Evolutionary conservation across 2,113 vertebrate genomes (phyloP).

Genomic region (Columba livia): DNA sequence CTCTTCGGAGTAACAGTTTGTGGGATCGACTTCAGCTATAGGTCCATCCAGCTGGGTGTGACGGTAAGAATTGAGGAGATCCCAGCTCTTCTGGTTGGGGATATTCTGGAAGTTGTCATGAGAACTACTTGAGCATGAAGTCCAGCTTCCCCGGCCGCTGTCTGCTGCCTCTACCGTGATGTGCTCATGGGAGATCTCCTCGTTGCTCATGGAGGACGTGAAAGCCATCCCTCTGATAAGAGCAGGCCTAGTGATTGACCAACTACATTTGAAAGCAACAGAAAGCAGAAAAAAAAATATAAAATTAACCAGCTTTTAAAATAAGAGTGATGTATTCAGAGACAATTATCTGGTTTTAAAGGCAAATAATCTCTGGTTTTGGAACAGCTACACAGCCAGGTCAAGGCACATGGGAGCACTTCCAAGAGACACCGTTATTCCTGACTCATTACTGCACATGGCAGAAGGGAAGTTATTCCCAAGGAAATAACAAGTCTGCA

Average conservation of each 20-base stretch:
- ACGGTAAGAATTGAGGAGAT: slow-evolving; percentile 79
- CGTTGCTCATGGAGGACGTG: slow-evolving; percentile 82
- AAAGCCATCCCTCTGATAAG: slow-evolving; percentile 76
- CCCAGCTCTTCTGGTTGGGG: slow-evolving; percentile 81
- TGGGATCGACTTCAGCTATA: slow-evolving; percentile 82
- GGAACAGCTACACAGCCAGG: background rate
- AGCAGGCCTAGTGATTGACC: slow-evolving; percentile 72
- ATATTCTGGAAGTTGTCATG: slow-evolving; percentile 95
- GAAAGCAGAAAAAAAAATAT: background rate
- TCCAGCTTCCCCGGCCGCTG: slow-evolving; percentile 96
- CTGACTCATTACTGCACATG: rapidly evolving
- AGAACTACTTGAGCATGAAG: slow-evolving; percentile 94
- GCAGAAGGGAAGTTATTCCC: background rate
- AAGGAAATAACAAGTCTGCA: background rate
- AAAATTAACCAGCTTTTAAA: background rate
- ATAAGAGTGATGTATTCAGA: rapidly evolving
- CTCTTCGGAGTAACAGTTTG: slow-evolving; percentile 70
- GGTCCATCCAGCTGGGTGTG: slow-evolving; percentile 82
- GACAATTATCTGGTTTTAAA: background rate
- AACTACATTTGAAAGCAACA: slow-evolving; percentile 55
- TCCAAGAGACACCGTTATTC: background rate
- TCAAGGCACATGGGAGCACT: background rate
- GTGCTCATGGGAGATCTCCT: slow-evolving; percentile 90
- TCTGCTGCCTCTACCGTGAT: slow-evolving; percentile 84
- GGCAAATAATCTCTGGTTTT: background rate